These are phyloP conservation scores for Coluber constrictor DNA, from an alignment of 2,797 vertebrate genomes.

Conservation along the genomic window DNA sequence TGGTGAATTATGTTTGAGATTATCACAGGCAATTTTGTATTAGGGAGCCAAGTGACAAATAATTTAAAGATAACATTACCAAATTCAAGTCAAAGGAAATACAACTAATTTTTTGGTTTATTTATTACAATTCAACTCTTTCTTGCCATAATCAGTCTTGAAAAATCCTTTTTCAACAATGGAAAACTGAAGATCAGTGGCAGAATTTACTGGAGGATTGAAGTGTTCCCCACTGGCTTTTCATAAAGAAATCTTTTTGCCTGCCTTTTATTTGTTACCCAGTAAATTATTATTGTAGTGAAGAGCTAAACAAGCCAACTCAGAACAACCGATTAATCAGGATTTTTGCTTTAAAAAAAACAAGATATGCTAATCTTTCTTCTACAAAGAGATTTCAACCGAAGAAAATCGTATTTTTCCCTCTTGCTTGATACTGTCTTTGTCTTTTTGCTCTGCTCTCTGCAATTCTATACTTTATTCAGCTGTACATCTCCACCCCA, in stretches of 20 bases:
- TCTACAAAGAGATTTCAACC: background rate
- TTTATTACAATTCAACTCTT: background rate
- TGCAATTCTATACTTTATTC: background rate
- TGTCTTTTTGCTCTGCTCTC: background rate
- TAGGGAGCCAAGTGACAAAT: background rate
- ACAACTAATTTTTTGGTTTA: background rate
- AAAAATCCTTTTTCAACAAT: background rate
- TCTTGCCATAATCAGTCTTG: background rate
- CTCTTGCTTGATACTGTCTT: background rate
- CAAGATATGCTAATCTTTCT: background rate
- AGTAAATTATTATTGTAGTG: background rate
- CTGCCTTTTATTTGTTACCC: background rate
- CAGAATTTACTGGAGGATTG: background rate
- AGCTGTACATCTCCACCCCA: too few species aligned
- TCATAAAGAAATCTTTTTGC: background rate
- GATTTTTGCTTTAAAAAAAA: background rate
- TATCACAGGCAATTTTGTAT: background rate
- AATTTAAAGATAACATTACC: background rate
- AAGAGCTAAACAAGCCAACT: background rate
- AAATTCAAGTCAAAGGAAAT: background rate
- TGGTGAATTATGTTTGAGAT: background rate
- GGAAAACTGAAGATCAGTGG: background rate
- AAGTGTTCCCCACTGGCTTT: background rate
- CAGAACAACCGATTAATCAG: background rate
- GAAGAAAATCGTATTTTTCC: background rate